Evolutionary conservation across 2,888 invertebrate species (phyloP), one percentile per base, ranked within the genome.

Genomic region (Bruchidius siliquastri): DNA sequence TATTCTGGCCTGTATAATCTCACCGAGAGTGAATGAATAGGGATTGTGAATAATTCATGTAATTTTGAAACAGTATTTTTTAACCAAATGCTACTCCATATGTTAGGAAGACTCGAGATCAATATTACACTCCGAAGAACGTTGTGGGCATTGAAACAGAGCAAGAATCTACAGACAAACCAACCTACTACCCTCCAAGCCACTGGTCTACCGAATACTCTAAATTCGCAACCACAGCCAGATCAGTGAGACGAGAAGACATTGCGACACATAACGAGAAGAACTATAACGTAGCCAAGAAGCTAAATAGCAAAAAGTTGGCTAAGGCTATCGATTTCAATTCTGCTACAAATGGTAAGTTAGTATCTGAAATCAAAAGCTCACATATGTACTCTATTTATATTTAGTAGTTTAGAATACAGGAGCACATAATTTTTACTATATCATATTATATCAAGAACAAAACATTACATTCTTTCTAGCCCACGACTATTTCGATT

Each of bases 151-250:
- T 87, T 1, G 89, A 89, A 79, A 83, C 87, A 3, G 87, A 89
- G 26, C 86, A 84, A 70, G 82, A 83, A 13, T 87, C 87, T 86
- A 86, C 80, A 8, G 88, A 86, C 73, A 88, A 88, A 78, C 85
- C 86, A 22, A 87, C 86, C 75, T 90, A 89, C 80, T 85, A 88
- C 26, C 87, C 90, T 0, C 90, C 90, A 0, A 87, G 88, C 8
- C 88, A 88, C 73, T 90, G 90, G 90, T 89, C 90, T 0, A 90
- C 88, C 0, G 87, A 88, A 72, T 82, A 82, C 72, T 80, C 80
- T 74, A 77, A 74, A 67, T 76, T 68, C 22, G 32, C 76, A 0
- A 77, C 79, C 26, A 49, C 49, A 49, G 78, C 72, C 10, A 30
- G 71, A 10, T 67, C 76, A n/a, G 13, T 21, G 3, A 76, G 74